Evolutionary conservation across 1,140 invertebrate species (phyloP), one percentile per base, ranked within the genome.

Genomic region (Papilio xuthus): DNA sequence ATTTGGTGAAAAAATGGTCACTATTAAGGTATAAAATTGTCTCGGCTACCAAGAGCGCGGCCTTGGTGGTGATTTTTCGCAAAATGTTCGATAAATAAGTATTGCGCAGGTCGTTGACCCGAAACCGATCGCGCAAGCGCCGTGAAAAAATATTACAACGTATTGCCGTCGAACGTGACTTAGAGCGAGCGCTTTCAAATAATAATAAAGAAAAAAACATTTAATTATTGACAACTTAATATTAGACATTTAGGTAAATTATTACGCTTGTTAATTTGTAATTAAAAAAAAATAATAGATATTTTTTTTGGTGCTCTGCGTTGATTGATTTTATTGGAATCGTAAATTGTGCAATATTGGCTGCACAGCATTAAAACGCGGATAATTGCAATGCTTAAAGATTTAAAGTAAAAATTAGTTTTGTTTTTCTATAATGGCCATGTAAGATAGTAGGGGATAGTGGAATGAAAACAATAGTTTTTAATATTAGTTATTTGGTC

Each of bases 11-110:
- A 92, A 90, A 89, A 86, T 84, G 76, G 53, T 78, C 56, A 80
- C 81, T 87, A 86, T 89, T 89, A 91, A 90, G 85, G 88, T 87
- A 89, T 88, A 90, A 86, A 92, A 91, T 92, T 88, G 91, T 90
- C 86, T 86, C 91, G 90, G 85, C 84, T 83, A 79, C 80, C 86
- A 84, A 86, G 84, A 86, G 83, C 84, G 79, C 78, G 86, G 85
- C 91, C 90, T 92, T 92, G 90, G 80, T 23, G 83, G 81, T 53
- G 77, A 78, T 81, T 91, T 92, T 92, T 91, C 90, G 88, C 88
- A 88, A 90, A 89, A 80, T 82, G 67, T 80, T 81, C 76, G 82
- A 83, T 88, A 85, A 82, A 85, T 85, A 80, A 76, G 63, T 81
- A 87, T 89, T 88, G 86, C 86, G 60, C 60, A 26, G 81, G 87